Evolutionary conservation across 2,113 vertebrate species (phyloP).

Genomic region (Colius striatus): DNA sequence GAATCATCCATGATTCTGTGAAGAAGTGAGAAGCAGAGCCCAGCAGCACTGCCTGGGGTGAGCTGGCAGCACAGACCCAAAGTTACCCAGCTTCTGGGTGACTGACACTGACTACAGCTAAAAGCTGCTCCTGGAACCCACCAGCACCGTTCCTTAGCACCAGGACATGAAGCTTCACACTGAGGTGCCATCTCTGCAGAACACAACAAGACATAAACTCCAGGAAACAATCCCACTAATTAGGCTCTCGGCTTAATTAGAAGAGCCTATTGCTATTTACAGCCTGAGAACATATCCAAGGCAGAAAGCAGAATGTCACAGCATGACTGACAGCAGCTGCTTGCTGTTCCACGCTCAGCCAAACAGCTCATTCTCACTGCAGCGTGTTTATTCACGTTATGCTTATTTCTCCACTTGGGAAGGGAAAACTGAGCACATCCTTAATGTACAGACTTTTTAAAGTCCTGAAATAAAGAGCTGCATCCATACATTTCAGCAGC

Average conservation of each 20-base stretch:
- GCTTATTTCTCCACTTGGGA: not conserved
- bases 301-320: not conserved
- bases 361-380: not conserved
- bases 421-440: not conserved
- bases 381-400: not conserved
- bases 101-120: not conserved
- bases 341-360: not conserved
- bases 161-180: not conserved
- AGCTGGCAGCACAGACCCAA: fast-evolving
- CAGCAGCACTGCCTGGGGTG: fast-evolving
- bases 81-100: not conserved
- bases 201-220: conserved; percentile 10
- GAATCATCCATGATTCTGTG: no score
- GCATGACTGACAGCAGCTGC: conserved; percentile 20
- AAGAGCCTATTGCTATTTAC: conserved; percentile 39
- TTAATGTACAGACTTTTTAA: not conserved
- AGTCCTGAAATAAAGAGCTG: not conserved
- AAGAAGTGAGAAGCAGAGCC: not conserved
- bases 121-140: not conserved
- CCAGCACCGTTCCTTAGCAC: fast-evolving
- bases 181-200: not conserved
- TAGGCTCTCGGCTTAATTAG: conserved; percentile 57
- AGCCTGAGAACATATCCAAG: conserved; percentile 6
- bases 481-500: not conserved
- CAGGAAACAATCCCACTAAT: conserved; percentile 52